Evolutionary conservation across 1,140 invertebrate species (phyloP), one percentile per base, ranked within the genome.

Genomic region (Drosophila repletoides): DNA sequence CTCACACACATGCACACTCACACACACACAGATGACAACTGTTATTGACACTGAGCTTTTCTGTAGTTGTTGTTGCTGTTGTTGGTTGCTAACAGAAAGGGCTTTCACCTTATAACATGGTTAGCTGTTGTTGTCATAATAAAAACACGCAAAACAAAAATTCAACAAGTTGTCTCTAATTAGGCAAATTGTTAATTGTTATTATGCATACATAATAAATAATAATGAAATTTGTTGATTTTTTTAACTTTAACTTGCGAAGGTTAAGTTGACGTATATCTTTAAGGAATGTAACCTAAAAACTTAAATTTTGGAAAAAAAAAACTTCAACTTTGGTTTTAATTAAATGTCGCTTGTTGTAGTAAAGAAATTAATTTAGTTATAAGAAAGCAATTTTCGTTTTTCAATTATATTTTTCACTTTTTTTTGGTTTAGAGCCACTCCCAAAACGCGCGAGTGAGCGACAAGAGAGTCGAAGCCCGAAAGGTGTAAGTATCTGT

Each of bases 341-440:
- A 12, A 31, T 61, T 31, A 3, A 17, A 15, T 15, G 14, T 31
- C 24, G 7, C 33, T 63, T 45, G 5, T 14, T 29, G 6, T 0
- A 14, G 38, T 33, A 22, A 21, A 53, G 26, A 33, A 28, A 28
- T 59, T 69, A 41, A 17, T 34, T 55, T 64, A 15, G 29, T 56
- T 19, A n/a, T 5, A 58, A 51, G 24, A 19, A 65, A 70, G n/a
- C 49, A 64, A 31, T 29, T 77, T 56, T 70, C 38, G 34, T 41
- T 75, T 56, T 59, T 55, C 29, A 43, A 10, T 61, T 36, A 38
- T 49, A 63, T 59, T 51, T 63, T 69, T 73, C 38, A 51, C 66
- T 77, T 74, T 86, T 79, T 69, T 67, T n/a, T n/a, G n/a, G n/a
- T n/a, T n/a, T 67, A 59, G 75, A 86, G 80, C 80, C 80, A 86